Percentiles rank a stretch among this genome's conserved stretches.
Evolutionary conservation across 2,113 vertebrate genomes (phyloP).

Genomic region (Serinus canaria): DNA sequence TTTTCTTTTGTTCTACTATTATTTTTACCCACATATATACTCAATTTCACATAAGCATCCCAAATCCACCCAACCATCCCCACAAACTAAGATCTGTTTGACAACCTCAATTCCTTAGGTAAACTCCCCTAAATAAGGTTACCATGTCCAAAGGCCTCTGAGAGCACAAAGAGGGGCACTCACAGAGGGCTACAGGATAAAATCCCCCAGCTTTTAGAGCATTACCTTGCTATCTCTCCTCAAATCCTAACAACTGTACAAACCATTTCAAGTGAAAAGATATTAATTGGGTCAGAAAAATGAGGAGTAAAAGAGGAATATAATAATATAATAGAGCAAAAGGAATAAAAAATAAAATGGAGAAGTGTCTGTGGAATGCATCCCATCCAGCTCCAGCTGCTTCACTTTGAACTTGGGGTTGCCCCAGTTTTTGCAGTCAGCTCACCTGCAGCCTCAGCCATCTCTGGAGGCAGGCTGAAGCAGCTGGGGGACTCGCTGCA

Average conservation of each 20-base stretch:
- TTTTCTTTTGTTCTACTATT: neutral
- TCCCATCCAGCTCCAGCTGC: neutral
- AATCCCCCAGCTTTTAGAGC: neutral
- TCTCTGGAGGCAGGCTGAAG: neutral
- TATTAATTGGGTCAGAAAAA: neutral
- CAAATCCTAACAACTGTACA: neutral
- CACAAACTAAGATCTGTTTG: neutral
- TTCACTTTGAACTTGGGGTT: neutral
- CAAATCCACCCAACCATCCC: neutral
- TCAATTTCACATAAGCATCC: neutral
- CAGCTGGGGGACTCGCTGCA: neutral
- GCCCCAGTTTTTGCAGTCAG: neutral
- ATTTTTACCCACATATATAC: neutral
- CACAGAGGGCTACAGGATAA: neutral
- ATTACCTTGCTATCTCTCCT: neutral
- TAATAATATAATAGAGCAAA: neutral
- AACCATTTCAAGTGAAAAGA: neutral
- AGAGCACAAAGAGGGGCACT: neutral
- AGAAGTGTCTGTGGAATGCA: neutral
- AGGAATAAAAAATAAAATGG: neutral
- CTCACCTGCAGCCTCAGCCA: neutral
- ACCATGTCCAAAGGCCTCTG: neutral
- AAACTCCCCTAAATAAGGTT: neutral
- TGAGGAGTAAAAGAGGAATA: neutral
- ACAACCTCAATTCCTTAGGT: neutral